Evolutionary conservation across 2,797 vertebrate species (phyloP).

Genomic region (Hippoglossus hippoglossus): DNA sequence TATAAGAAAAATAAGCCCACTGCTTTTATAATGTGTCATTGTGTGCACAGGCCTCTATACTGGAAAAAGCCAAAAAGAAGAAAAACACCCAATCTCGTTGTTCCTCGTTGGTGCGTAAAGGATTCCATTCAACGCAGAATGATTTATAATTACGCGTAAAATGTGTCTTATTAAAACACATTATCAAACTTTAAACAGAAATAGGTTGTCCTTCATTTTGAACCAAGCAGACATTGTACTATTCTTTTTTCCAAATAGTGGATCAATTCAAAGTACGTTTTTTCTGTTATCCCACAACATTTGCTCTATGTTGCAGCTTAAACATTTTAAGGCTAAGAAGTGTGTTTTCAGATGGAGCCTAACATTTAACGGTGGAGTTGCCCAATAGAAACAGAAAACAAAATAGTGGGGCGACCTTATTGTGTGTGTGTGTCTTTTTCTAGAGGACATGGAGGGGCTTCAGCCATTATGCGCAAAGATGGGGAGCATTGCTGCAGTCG

Average conservation of each 20-base stretch:
- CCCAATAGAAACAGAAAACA: conserved; percentile 2
- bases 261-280: neutral
- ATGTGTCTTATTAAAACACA: neutral
- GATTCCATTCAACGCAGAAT: neutral
- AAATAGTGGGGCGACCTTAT: neutral
- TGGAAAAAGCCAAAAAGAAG: neutral
- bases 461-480: conserved; percentile 90
- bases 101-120: neutral
- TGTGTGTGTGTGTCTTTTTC: conserved; percentile 27
- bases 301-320: neutral
- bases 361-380: conserved; percentile 1
- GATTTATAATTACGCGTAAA: accelerated
- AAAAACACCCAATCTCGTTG: neutral
- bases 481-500: conserved; percentile 92
- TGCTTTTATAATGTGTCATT: neutral
- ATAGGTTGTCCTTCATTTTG: neutral
- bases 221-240: neutral
- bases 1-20: neutral
- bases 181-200: neutral
- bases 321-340: neutral
- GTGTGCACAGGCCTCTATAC: neutral
- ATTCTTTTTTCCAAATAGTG: neutral
- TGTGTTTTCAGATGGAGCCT: conserved; percentile 62
- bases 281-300: neutral
- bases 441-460: conserved; percentile 83